Evolutionary conservation across 2,888 invertebrate genomes (phyloP).

Genomic region (Prenolepis imparis): DNA sequence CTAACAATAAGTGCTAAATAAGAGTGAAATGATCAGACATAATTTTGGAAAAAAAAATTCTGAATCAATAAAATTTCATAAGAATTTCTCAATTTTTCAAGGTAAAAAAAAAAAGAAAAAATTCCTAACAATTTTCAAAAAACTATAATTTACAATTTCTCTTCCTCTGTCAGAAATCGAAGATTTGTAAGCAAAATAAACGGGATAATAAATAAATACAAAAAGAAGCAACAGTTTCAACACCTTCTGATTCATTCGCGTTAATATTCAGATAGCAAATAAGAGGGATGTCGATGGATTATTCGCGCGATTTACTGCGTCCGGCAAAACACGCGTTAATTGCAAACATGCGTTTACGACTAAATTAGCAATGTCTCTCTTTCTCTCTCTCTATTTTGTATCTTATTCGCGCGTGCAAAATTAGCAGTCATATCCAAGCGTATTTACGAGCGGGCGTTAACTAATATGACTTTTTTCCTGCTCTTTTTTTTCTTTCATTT

Average conservation of each 20-base stretch:
- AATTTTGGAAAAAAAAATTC: too few relatives aligned
- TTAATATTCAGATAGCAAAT: slow-evolving; percentile 35
- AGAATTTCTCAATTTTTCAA: too few relatives aligned
- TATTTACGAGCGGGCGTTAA: slow-evolving; percentile 52
- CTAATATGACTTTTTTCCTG: slow-evolving; percentile 43
- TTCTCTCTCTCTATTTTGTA: slow-evolving; percentile 13
- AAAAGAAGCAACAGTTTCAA: slow-evolving; percentile 4
- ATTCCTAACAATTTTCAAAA: too few relatives aligned
- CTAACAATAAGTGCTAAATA: too few relatives aligned
- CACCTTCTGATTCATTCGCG: slow-evolving; percentile 18
- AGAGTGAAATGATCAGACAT: too few relatives aligned
- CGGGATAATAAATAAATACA: not conserved
- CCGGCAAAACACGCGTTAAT: slow-evolving; percentile 41
- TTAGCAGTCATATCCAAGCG: slow-evolving; percentile 26
- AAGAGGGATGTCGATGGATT: slow-evolving; percentile 19
- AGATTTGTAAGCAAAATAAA: not conserved
- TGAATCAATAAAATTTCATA: too few relatives aligned
- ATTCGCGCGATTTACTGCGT: slow-evolving; percentile 33
- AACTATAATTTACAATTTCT: not conserved
- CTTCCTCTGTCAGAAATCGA: not conserved
- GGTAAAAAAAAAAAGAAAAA: too few relatives aligned
- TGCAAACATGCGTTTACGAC: slow-evolving; percentile 33
- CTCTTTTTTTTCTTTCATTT: slow-evolving; percentile 10
- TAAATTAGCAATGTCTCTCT: slow-evolving; percentile 40
- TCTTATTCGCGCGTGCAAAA: slow-evolving; percentile 23